Evolutionary conservation across 2,113 vertebrate genomes (phyloP).

Genomic region (Castor canadensis): DNA sequence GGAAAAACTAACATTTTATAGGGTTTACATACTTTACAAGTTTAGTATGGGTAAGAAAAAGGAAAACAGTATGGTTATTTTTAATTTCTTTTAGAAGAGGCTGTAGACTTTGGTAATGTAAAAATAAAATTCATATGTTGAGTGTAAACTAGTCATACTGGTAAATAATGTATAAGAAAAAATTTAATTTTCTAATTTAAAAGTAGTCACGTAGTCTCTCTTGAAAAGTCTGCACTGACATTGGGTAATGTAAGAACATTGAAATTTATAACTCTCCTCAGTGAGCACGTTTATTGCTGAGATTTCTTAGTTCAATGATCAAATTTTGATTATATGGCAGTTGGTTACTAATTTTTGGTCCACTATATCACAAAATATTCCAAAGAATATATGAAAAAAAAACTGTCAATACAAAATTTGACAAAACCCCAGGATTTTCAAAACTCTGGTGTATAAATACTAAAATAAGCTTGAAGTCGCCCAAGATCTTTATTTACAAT

Average conservation of each 20-base stretch:
- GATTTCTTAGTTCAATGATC: neutral
- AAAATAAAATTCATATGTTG: conserved; percentile 8
- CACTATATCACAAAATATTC: neutral
- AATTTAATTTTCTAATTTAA: neutral
- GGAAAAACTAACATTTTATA: neutral
- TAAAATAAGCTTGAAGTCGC: neutral
- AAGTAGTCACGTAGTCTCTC: too few species aligned
- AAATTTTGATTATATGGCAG: neutral
- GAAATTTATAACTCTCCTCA: neutral
- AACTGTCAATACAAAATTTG: too few species aligned
- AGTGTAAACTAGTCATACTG: neutral
- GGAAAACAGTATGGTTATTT: neutral
- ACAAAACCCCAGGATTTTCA: neutral
- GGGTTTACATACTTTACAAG: neutral
- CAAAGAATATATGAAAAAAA: neutral
- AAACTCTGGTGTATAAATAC: neutral
- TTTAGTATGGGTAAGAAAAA: neutral
- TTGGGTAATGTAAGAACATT: neutral
- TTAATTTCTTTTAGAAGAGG: neutral
- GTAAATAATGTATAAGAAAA: neutral
- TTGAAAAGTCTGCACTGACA: neutral
- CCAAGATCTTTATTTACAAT: neutral
- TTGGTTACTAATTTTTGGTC: neutral
- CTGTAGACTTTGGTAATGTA: neutral
- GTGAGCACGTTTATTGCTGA: neutral